Conservation (phyloP, 2,888 invertebrate genomes). For the Thymelicus sylvestris region DNA sequence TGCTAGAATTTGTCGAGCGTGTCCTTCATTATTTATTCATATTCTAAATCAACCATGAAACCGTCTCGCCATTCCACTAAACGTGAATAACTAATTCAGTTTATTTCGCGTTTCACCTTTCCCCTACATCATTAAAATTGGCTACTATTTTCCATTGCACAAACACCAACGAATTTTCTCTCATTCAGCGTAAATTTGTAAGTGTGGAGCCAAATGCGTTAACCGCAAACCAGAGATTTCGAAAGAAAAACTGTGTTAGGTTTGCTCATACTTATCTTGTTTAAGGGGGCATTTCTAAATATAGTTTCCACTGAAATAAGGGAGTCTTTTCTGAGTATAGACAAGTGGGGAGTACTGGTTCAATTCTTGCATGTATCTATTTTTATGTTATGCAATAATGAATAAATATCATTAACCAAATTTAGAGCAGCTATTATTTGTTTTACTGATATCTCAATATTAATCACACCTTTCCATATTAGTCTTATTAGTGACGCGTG, state of each 20-base stretch:
- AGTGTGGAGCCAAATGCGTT: conserved; percentile 65
- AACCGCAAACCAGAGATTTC: conserved; percentile 53
- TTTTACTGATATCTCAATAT: no score
- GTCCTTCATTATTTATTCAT: background rate
- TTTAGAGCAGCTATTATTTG: no score
- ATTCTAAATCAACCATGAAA: conserved; percentile 21
- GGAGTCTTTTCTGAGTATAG: no score
- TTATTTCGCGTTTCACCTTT: conserved; percentile 63
- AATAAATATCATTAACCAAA: no score
- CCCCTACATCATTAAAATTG: conserved; percentile 68
- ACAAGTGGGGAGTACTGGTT: no score
- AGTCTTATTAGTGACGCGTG: no score
- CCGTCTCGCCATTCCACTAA: conserved; percentile 49
- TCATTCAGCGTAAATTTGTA: conserved; percentile 66
- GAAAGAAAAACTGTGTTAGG: conserved; percentile 32
- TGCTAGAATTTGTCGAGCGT: no score
- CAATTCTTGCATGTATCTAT: no score
- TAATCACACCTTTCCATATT: no score
- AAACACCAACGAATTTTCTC: conserved; percentile 56
- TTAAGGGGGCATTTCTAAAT: background rate
- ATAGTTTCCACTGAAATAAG: background rate
- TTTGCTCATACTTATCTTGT: conserved; percentile 17
- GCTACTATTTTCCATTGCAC: conserved; percentile 69
- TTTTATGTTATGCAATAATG: no score
- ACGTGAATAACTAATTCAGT: conserved; percentile 63